These are phyloP conservation scores for Semicossyphus pulcher DNA, from an alignment of 2,113 vertebrate species.

Conservation along the genomic window DNA sequence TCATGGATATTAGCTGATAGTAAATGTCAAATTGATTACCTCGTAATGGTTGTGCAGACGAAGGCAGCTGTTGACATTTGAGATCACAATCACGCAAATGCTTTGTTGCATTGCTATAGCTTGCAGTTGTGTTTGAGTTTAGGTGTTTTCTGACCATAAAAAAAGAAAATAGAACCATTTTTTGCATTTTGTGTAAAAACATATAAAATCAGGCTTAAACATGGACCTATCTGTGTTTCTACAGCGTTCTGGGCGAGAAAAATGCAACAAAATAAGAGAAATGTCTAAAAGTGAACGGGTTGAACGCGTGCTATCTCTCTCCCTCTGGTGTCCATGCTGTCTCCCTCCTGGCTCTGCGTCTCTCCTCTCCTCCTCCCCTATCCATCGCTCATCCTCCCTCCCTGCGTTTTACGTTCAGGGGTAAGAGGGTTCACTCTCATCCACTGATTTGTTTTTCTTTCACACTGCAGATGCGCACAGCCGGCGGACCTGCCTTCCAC, in stretches of 20 bases:
- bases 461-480: constrained; percentile 66
- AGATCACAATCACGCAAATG: background rate
- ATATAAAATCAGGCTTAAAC: too few relatives aligned
- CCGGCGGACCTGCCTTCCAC: constrained; percentile 43
- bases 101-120: too few relatives aligned
- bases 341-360: background rate
- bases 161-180: too few relatives aligned
- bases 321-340: constrained; percentile 1
- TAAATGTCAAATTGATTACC: background rate
- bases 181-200: too few relatives aligned
- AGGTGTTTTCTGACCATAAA: too few relatives aligned
- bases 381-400: constrained; percentile 2
- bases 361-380: constrained; percentile 9
- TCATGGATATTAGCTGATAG: background rate
- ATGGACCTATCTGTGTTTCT: too few relatives aligned
- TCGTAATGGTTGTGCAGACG: background rate
- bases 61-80: background rate
- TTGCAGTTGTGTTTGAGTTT: too few relatives aligned
- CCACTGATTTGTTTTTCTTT: constrained; percentile 75
- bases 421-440: constrained; percentile 73
- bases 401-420: constrained; percentile 45
- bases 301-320: too few relatives aligned
- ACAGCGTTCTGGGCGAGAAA: background rate
- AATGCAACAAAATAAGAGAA: background rate
- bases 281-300: background rate